Evolutionary conservation across 1,140 invertebrate species (phyloP).

Genomic region (Orchestia grillus): DNA sequence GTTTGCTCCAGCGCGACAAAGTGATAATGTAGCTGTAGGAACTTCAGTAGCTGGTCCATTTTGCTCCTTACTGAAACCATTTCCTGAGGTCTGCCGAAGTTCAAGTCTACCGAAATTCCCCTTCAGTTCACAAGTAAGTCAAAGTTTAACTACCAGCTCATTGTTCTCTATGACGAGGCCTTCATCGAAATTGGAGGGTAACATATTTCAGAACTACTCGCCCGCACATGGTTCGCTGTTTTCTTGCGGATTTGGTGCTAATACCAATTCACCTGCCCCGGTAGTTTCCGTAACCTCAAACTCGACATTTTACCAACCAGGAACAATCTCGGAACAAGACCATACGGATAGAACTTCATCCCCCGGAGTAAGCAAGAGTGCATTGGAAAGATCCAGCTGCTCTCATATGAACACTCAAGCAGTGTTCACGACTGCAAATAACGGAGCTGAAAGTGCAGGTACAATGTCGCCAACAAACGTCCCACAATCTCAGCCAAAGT

Average conservation of each 20-base stretch:
- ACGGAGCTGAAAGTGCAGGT: background rate
- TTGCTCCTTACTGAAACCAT: background rate
- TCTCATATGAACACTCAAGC: background rate
- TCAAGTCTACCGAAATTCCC: background rate
- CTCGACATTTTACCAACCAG: background rate
- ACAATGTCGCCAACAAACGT: background rate
- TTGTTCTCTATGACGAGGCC: background rate
- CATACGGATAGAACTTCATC: background rate
- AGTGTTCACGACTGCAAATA: background rate
- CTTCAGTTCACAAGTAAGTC: background rate
- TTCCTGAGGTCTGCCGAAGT: background rate
- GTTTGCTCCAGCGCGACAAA: background rate
- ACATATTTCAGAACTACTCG: background rate
- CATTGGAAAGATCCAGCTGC: background rate
- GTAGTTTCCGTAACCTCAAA: background rate
- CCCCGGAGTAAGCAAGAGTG: background rate
- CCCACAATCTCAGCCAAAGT: background rate
- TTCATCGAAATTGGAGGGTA: background rate
- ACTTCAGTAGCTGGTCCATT: background rate
- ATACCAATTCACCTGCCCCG: background rate
- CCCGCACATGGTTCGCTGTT: background rate
- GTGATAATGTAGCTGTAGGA: background rate
- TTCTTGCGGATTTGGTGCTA: background rate
- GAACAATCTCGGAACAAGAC: background rate
- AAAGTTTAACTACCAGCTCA: background rate